Evolutionary conservation across 2,888 invertebrate species (phyloP).

Genomic region (Chaetogeoica ovagalla): DNA sequence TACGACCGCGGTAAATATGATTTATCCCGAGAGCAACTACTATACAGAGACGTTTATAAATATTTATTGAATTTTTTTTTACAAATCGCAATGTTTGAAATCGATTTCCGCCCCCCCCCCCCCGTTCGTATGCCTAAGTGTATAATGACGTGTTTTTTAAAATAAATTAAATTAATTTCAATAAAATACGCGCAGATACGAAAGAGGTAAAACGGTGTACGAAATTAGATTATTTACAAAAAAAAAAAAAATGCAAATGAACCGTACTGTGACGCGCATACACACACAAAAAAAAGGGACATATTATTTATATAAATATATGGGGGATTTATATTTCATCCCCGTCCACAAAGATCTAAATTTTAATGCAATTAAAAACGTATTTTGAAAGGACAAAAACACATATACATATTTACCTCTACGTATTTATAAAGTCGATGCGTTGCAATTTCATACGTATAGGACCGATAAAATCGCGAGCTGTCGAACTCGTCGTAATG

Average conservation of each 20-base stretch:
- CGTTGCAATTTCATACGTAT: not conserved
- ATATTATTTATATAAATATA: slow-evolving; percentile 11
- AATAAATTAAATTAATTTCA: too few relatives aligned
- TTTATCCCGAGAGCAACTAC: too few relatives aligned
- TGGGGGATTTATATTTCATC: slow-evolving; percentile 20
- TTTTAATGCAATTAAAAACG: slow-evolving; percentile 23
- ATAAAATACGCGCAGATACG: not conserved
- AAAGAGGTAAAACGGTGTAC: slow-evolving; percentile 12
- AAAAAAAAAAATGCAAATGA: slow-evolving; percentile 29
- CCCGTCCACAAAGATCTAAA: slow-evolving; percentile 11
- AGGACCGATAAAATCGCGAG: too few relatives aligned
- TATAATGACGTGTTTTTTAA: too few relatives aligned
- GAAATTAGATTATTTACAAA: not conserved
- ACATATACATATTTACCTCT: not conserved
- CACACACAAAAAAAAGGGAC: slow-evolving; percentile 12
- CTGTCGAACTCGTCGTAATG: too few relatives aligned
- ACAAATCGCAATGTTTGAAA: too few relatives aligned
- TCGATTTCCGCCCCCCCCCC: too few relatives aligned
- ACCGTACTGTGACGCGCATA: not conserved
- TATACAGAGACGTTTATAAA: too few relatives aligned
- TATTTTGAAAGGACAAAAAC: slow-evolving; percentile 18
- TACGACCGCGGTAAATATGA: too few relatives aligned
- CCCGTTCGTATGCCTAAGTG: too few relatives aligned
- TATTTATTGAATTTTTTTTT: too few relatives aligned
- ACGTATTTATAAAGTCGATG: not conserved